These are phyloP conservation scores for Tachuris rubrigastra DNA, from an alignment of 2,113 vertebrate species.

Conservation along the genomic window DNA sequence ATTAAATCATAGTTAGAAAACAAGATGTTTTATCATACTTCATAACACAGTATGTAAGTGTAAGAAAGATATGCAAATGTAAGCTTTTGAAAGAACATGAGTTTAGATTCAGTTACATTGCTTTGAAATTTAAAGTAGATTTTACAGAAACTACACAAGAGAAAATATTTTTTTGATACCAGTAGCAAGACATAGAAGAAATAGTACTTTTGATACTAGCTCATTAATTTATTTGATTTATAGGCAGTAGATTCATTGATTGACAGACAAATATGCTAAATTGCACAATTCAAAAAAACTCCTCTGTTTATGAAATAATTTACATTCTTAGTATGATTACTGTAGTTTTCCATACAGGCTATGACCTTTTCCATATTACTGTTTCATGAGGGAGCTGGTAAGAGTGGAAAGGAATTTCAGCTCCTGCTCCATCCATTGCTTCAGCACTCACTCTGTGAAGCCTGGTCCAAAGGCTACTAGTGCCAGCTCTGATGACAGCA, in stretches of 20 bases:
- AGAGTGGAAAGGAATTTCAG: background rate
- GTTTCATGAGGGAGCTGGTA: background rate
- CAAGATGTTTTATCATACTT: background rate
- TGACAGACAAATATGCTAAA: background rate
- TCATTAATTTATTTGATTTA: background rate
- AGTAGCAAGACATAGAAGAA: background rate
- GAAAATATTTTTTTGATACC: background rate
- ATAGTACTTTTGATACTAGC: background rate
- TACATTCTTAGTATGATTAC: background rate
- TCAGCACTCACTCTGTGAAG: background rate
- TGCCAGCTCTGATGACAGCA: background rate
- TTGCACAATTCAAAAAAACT: background rate
- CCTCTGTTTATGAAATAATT: fast-evolving
- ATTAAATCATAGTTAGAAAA: constrained; percentile 38
- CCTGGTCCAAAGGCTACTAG: background rate
- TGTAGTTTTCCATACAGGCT: background rate
- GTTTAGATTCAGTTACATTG: background rate
- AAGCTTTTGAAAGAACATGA: background rate
- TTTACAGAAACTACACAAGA: background rate
- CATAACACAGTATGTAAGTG: background rate
- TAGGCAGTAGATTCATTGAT: background rate
- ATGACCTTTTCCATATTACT: background rate
- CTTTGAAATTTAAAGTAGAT: constrained; percentile 3
- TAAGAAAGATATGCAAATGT: constrained; percentile 12
- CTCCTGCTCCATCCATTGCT: background rate